A percentile compares a stretch with the other conserved stretches of the same genome.
Conservation (phyloP, 1,140 invertebrate genomes). For the Galleria mellonella region DNA sequence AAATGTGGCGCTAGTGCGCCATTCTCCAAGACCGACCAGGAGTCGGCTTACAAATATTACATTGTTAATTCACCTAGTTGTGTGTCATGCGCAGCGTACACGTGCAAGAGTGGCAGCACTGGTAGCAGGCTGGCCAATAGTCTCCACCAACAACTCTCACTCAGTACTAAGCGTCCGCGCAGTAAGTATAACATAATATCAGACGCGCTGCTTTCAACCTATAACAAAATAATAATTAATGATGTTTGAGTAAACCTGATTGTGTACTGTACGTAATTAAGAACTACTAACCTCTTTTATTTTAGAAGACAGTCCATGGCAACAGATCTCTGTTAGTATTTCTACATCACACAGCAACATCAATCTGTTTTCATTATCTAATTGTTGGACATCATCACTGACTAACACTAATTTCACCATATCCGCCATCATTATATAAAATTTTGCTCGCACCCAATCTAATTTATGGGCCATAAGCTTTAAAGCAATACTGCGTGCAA, state of each 20-base stretch:
- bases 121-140: slow-evolving; percentile 75
- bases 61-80: slow-evolving; percentile 35
- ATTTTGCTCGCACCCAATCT: slow-evolving; percentile 41
- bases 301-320: slow-evolving; percentile 74
- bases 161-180: slow-evolving; percentile 76
- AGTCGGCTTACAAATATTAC: not conserved
- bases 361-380: slow-evolving; percentile 46
- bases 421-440: slow-evolving; percentile 41
- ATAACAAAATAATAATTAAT: slow-evolving; percentile 38
- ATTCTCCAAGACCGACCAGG: too few relatives aligned
- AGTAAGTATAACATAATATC: slow-evolving; percentile 78
- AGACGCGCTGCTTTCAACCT: slow-evolving; percentile 75
- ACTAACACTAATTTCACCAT: slow-evolving; percentile 51
- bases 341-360: slow-evolving; percentile 73
- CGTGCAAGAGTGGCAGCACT: slow-evolving; percentile 69
- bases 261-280: not conserved
- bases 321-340: slow-evolving; percentile 79
- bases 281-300: slow-evolving; percentile 34
- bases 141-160: slow-evolving; percentile 75
- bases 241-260: not conserved
- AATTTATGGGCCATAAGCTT: slow-evolving; percentile 63
- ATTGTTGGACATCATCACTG: slow-evolving; percentile 37
- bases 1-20: too few relatives aligned
- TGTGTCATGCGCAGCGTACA: slow-evolving; percentile 59
- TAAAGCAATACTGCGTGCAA: slow-evolving; percentile 56